phyloP scores from a whole-genome alignment of 2,113 vertebrate species.

The Xenopus laevis region DNA sequence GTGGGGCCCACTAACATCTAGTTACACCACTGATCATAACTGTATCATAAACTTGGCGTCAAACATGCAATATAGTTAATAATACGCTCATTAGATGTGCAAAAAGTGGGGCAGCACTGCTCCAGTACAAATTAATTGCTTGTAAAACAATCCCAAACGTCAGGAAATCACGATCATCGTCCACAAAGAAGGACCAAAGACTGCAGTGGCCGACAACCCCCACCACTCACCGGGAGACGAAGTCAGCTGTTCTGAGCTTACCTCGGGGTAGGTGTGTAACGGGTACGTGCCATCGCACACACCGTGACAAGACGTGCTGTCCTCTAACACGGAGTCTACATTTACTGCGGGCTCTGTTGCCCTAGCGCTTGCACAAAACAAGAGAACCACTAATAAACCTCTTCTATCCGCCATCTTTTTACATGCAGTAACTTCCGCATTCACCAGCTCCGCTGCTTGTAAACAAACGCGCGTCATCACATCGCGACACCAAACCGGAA shows the following conservation, averaged over 20 bases:
- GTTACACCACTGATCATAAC: too few relatives aligned
- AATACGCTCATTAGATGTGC: too few relatives aligned
- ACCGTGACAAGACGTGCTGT: constrained; percentile 80
- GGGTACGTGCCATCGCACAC: constrained; percentile 90
- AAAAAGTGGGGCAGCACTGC: too few relatives aligned
- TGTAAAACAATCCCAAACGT: too few relatives aligned
- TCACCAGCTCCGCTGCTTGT: neutral
- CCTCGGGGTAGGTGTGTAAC: constrained; percentile 86
- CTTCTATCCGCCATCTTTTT: constrained; percentile 64
- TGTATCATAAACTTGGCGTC: too few relatives aligned
- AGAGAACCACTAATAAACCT: constrained; percentile 41
- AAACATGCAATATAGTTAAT: too few relatives aligned
- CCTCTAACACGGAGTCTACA: constrained; percentile 83
- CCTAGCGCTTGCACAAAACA: constrained; percentile 45
- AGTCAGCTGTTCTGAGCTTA: constrained; percentile 52
- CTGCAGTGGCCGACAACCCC: too few relatives aligned
- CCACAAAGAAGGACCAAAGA: too few relatives aligned
- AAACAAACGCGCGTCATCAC: constrained; percentile 3
- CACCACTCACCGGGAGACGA: too few relatives aligned
- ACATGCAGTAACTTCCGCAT: constrained; percentile 10
- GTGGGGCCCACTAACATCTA: too few relatives aligned
- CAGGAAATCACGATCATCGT: too few relatives aligned
- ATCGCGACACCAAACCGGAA: neutral
- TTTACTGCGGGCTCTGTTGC: constrained; percentile 65
- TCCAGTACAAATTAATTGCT: too few relatives aligned